phyloP scores from a whole-genome alignment of 2,888 invertebrate genomes.

The Drosophila anomalata region DNA sequence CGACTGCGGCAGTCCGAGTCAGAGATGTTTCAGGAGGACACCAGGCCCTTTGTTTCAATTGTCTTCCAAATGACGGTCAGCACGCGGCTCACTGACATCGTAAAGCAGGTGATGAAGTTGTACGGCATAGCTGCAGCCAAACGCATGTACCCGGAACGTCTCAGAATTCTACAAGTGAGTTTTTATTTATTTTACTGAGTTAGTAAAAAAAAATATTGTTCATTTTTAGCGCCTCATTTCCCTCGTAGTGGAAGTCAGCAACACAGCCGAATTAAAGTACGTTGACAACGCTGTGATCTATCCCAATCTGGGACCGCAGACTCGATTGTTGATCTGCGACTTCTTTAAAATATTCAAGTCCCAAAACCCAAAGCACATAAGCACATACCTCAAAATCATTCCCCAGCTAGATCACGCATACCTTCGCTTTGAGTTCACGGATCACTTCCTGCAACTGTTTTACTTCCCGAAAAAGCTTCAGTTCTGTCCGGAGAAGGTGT shows the following conservation, averaged over 20 bases:
- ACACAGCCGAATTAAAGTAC: conserved; percentile 76
- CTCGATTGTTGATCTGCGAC: conserved; percentile 69
- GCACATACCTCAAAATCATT: conserved; percentile 72
- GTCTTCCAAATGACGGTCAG: conserved; percentile 73
- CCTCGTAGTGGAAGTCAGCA: conserved; percentile 78
- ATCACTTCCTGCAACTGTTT: conserved; percentile 77
- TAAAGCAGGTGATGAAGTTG: conserved; percentile 71
- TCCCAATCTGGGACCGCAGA: conserved; percentile 73
- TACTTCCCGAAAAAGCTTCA: conserved; percentile 58
- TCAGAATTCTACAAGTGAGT: conserved; percentile 75
- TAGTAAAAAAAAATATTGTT: background rate
- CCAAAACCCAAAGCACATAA: conserved; percentile 63
- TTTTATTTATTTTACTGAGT: too few species aligned
- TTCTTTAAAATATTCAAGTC: conserved; percentile 78
- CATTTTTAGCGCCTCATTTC: conserved; percentile 74
- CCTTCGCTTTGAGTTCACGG: conserved; percentile 78
- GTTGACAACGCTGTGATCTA: conserved; percentile 68
- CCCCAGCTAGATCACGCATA: conserved; percentile 72
- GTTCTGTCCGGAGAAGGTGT: conserved; percentile 76
- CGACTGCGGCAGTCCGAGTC: conserved; percentile 64
- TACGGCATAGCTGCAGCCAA: conserved; percentile 73
- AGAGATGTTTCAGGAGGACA: conserved; percentile 69
- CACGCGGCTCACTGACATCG: conserved; percentile 64
- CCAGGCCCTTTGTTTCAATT: conserved; percentile 73
- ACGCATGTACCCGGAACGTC: conserved; percentile 56